Conservation (phyloP, 2,797 vertebrate species). For the Labeo calbasu region DNA sequence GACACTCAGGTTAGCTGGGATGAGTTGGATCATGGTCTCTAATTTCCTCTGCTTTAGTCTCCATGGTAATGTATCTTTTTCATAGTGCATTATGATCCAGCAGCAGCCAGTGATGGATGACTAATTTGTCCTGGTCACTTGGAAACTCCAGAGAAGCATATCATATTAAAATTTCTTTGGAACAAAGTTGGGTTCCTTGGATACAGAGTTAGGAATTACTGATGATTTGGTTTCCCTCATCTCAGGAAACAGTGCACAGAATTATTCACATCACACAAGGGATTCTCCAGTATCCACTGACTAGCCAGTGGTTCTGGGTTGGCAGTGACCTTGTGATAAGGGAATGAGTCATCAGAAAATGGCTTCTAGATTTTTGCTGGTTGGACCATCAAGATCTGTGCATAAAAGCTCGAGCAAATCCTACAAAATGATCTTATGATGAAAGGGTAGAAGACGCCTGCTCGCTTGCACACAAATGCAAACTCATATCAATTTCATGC, state of each 20-base stretch:
- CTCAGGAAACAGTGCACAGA: constrained; percentile 12
- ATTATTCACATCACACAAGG: constrained; percentile 7
- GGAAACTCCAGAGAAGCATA: constrained; percentile 16
- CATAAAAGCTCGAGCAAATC: neutral
- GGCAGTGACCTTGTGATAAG: constrained; percentile 22
- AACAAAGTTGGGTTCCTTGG: constrained; percentile 40
- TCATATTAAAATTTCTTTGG: constrained; percentile 41
- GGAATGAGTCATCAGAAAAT: neutral
- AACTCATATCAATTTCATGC: neutral
- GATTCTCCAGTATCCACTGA: constrained; percentile 19
- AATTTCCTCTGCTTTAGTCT: constrained; percentile 27
- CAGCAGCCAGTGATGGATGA: constrained; percentile 38
- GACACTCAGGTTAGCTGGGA: neutral
- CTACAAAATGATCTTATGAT: neutral
- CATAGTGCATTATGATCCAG: constrained; percentile 11
- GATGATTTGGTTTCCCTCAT: constrained; percentile 15
- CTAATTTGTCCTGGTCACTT: constrained; percentile 42
- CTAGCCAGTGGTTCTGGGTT: neutral
- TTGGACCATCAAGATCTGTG: neutral
- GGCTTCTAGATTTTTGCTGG: neutral
- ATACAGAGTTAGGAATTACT: constrained; percentile 33
- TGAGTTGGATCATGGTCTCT: neutral
- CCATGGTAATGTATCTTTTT: constrained; percentile 34
- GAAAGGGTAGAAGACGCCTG: neutral
- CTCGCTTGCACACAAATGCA: neutral